These are phyloP conservation scores for Orthosia incerta DNA, from an alignment of 2,888 invertebrate species.

Conservation along the genomic window DNA sequence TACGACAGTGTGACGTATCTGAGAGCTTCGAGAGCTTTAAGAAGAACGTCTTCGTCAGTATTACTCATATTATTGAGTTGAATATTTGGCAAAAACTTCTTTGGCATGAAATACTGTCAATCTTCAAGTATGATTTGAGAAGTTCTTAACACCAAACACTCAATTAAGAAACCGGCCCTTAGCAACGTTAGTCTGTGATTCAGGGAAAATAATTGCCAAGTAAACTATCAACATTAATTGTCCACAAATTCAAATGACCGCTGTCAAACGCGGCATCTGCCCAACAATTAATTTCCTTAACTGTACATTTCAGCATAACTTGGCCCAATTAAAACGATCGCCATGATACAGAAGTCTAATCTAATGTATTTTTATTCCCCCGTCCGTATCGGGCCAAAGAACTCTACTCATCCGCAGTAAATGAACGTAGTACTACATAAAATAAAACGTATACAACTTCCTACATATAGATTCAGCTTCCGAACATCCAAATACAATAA, in stretches of 20 bases:
- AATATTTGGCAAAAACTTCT: too few relatives aligned
- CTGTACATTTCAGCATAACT: neutral
- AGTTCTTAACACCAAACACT: too few relatives aligned
- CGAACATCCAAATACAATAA: slow-evolving; percentile 41
- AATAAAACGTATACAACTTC: slow-evolving; percentile 24
- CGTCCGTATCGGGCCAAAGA: neutral
- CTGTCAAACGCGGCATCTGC: neutral
- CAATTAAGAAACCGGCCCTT: too few relatives aligned
- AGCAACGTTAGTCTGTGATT: too few relatives aligned
- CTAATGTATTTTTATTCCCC: neutral
- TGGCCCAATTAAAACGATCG: neutral
- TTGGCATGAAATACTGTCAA: too few relatives aligned
- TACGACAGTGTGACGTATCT: too few relatives aligned
- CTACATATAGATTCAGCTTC: slow-evolving; percentile 15
- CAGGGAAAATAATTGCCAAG: neutral
- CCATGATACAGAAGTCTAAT: neutral
- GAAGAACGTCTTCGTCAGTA: too few relatives aligned
- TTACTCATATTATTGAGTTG: too few relatives aligned
- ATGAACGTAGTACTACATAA: slow-evolving; percentile 12
- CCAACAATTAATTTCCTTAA: neutral
- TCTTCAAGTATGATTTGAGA: too few relatives aligned
- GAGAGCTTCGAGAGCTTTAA: too few relatives aligned
- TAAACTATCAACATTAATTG: too few relatives aligned
- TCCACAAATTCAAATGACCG: neutral
- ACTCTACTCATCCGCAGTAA: neutral